A percentile compares a stretch with the other conserved stretches of the same genome.
These are phyloP conservation scores for Drosophila mettleri DNA, from an alignment of 2,888 invertebrate genomes.

Conservation along the genomic window DNA sequence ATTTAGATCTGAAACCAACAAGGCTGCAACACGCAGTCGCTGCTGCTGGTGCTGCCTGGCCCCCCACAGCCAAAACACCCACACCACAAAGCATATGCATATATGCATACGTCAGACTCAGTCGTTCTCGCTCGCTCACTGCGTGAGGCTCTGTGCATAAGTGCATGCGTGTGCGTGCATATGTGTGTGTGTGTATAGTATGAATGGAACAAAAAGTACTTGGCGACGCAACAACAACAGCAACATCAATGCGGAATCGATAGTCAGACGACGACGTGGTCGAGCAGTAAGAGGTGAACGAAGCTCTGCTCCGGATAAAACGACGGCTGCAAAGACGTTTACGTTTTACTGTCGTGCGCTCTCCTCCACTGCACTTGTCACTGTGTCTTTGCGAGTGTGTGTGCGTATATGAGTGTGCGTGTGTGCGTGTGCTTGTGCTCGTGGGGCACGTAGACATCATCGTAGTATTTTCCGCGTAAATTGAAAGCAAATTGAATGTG, in stretches of 20 bases:
- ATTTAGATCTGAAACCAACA: conserved; percentile 76
- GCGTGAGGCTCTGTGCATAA: conserved; percentile 45
- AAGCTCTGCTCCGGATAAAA: conserved; percentile 52
- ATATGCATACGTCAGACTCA: conserved; percentile 51
- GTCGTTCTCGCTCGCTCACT: conserved; percentile 32
- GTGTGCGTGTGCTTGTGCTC: conserved; percentile 30
- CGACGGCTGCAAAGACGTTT: conserved; percentile 46
- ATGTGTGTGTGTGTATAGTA: conserved; percentile 50
- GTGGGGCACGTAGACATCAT: conserved; percentile 63
- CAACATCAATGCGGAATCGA: conserved; percentile 67
- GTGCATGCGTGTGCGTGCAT: conserved; percentile 45
- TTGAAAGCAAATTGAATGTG: conserved; percentile 74
- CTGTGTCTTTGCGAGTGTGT: conserved; percentile 5
- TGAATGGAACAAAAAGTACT: conserved; percentile 79
- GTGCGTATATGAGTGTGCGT: conserved; percentile 8
- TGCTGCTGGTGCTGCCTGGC: conserved; percentile 41
- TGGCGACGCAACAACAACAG: conserved; percentile 51
- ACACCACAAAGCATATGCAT: conserved; percentile 49
- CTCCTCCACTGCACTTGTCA: conserved; percentile 20
- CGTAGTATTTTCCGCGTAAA: conserved; percentile 81
- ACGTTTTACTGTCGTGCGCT: conserved; percentile 47
- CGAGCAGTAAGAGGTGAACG: conserved; percentile 23
- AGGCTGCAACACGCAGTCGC: conserved; percentile 76
- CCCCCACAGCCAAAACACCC: conserved; percentile 65
- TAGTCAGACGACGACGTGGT: conserved; percentile 60